Evolutionary conservation across 2,797 vertebrate genomes (phyloP), one percentile per base, ranked within the genome.

Genomic region (Coreius guichenoti): DNA sequence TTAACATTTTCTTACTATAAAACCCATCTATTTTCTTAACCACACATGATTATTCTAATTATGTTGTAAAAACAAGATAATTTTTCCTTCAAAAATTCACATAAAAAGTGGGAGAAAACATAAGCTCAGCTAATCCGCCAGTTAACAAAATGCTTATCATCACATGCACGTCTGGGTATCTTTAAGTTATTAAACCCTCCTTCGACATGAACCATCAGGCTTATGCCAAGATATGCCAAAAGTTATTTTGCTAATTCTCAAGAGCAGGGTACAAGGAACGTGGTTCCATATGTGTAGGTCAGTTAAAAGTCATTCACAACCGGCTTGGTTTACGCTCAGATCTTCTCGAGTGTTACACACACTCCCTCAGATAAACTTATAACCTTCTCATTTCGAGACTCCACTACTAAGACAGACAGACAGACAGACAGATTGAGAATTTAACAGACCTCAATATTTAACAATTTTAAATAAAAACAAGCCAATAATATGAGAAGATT

Each of bases 251-350:
- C 58, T 21, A 33, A 80, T 51, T 87, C 80, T 81, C n/a, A 69
- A 76, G 31, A 77, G 43, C 76, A 83, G 21, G 31, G 70, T 80
- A 86, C 29, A 0, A 84, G 29, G 43, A 85, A 75, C 39, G 36
- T 74, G 33, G 29, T 70, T 92, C 90, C 91, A 92, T 90, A 93
- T 93, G 87, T 90, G 86, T 82, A 69, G 68, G 87, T 90, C 76
- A 79, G 79, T 84, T 51, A 70, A 86, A 86, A 74, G 61, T 77
- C 82, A 75, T 85, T 86, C 73, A 65, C 56, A 84, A 39, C 81
- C n/a, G 69, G 84, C 90, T 87, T 83, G 21, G 72, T 74, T 83
- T 92, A 82, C 87, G 21, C 77, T 54, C 61, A 6, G 61, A 79
- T 67, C 26, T 47, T 82, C 70, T 86, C 83, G 68, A 74, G 84